phyloP scores from a whole-genome alignment of 2,113 vertebrate genomes.

The Epinephelus moara region DNA sequence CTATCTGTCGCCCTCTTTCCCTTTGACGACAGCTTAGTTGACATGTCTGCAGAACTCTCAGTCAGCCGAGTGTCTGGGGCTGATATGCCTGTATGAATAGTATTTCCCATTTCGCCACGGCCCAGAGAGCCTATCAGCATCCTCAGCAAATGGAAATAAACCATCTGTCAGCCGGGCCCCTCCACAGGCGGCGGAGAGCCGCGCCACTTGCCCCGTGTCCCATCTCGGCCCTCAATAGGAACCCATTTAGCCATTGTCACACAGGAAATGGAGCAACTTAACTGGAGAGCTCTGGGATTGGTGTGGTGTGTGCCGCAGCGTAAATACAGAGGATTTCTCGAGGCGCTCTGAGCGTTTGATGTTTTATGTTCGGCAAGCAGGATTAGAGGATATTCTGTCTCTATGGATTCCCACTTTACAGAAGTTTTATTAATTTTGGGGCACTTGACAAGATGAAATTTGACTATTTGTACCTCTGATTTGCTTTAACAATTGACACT shows the following conservation, averaged over 20 bases:
- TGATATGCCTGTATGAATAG: conserved; percentile 66
- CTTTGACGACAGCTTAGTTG: conserved; percentile 60
- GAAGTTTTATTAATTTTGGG: conserved; percentile 13
- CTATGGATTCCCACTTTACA: conserved; percentile 14
- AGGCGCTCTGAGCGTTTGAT: conserved; percentile 39
- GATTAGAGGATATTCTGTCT: conserved; percentile 30
- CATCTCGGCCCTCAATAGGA: conserved; percentile 69
- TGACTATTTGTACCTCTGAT: neutral
- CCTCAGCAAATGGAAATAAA: conserved; percentile 69
- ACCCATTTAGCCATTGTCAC: conserved; percentile 70
- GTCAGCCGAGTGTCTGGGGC: conserved; percentile 60
- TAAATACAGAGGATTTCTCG: conserved; percentile 47
- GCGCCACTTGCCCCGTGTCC: conserved; percentile 53
- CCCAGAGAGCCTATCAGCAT: conserved; percentile 59
- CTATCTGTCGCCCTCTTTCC: conserved; percentile 40
- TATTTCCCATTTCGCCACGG: conserved; percentile 60
- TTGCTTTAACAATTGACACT: neutral
- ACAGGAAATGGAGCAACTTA: conserved; percentile 71
- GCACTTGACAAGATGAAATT: conserved; percentile 7
- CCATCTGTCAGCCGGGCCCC: conserved; percentile 53
- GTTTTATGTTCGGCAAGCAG: conserved; percentile 43
- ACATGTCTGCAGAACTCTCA: conserved; percentile 66
- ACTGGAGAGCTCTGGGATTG: conserved; percentile 65
- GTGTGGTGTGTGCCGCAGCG: conserved; percentile 37
- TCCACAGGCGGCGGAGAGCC: conserved; percentile 47